phyloP scores from a whole-genome alignment of 2,113 vertebrate species.

The Egretta garzetta region DNA sequence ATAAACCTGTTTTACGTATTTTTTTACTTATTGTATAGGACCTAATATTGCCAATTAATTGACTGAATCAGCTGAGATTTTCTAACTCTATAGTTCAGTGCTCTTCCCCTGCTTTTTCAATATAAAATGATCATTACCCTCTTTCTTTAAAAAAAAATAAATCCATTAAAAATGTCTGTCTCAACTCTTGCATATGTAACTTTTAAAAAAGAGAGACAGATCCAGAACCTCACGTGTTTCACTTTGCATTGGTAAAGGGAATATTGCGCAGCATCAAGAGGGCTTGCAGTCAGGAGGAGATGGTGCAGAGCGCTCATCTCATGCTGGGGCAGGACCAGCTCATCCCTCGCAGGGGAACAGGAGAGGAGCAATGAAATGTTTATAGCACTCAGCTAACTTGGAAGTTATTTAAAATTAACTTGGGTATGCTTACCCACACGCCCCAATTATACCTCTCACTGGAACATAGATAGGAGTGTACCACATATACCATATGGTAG shows the following conservation, averaged over 20 bases:
- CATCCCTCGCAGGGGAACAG: neutral
- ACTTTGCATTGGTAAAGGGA: neutral
- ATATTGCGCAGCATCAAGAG: neutral
- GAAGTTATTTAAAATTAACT: neutral
- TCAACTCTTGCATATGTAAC: neutral
- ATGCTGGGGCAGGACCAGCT: neutral
- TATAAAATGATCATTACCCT: neutral
- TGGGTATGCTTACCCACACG: neutral
- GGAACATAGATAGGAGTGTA: neutral
- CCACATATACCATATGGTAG: fast-evolving
- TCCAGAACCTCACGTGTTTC: neutral
- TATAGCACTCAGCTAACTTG: neutral
- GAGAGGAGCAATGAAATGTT: neutral
- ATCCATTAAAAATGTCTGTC: neutral
- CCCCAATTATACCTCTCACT: neutral
- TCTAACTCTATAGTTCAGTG: neutral
- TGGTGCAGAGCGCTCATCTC: fast-evolving
- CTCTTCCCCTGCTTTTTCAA: neutral
- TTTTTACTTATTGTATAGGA: constrained; percentile 3
- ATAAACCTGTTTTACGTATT: neutral
- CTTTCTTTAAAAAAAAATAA: neutral
- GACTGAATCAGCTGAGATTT: neutral
- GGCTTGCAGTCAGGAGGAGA: neutral
- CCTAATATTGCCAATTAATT: neutral
- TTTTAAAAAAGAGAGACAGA: neutral